phyloP scores from a whole-genome alignment of 1,140 invertebrate species.

The Latrodectus geometricus region DNA sequence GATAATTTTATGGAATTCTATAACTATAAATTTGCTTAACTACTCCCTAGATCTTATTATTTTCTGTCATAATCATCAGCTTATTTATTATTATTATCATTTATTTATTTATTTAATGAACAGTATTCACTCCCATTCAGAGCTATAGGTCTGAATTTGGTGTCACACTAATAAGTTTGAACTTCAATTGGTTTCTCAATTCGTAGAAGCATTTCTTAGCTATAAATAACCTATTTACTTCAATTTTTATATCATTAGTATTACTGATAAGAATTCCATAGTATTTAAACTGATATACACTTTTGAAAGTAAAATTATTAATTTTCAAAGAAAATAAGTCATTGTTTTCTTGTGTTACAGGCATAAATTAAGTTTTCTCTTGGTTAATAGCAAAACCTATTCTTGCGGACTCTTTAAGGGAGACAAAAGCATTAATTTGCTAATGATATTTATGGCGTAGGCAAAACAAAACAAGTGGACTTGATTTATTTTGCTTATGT shows the following conservation, averaged over 20 bases:
- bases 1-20: too few species aligned
- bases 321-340: not conserved
- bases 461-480: too few species aligned
- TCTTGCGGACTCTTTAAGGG: not conserved
- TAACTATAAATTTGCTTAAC: too few species aligned
- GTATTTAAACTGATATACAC: not conserved
- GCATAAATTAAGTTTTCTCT: not conserved
- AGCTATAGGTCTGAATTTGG: not conserved
- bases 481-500: not conserved
- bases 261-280: not conserved
- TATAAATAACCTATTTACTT: not conserved
- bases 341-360: not conserved
- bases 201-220: not conserved
- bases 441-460: too few species aligned
- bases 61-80: too few species aligned
- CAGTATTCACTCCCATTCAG: too few species aligned
- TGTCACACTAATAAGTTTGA: not conserved
- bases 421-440: not conserved
- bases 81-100: too few species aligned
- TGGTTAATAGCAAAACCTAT: not conserved
- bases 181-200: not conserved
- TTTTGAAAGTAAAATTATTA: not conserved
- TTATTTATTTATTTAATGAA: too few species aligned
- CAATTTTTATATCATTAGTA: constrained; percentile 10
- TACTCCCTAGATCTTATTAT: too few species aligned